Evolutionary conservation across 2,888 invertebrate genomes (phyloP).

Genomic region (Pseudolycoriella hygida): DNA sequence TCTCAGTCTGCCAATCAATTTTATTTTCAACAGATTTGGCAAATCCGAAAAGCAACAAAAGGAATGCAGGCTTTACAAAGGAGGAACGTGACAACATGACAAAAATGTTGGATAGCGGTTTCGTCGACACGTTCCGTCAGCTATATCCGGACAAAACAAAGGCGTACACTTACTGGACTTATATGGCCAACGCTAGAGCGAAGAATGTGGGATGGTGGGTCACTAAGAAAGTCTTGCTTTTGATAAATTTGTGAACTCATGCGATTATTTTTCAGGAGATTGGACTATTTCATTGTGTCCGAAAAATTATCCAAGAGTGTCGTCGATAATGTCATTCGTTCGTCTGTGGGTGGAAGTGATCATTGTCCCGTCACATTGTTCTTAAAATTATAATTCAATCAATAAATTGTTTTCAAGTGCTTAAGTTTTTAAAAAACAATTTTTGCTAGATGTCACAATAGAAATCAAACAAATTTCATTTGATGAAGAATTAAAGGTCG

Average conservation of each 20-base stretch:
- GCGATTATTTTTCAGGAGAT: constrained; percentile 56
- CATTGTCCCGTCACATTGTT: constrained; percentile 85
- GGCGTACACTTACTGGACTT: constrained; percentile 92
- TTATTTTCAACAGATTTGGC: constrained; percentile 44
- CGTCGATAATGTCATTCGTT: constrained; percentile 71
- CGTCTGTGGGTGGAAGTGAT: constrained; percentile 77
- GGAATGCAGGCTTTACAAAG: constrained; percentile 87
- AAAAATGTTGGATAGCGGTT: constrained; percentile 60
- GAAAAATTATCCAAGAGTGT: constrained; percentile 56
- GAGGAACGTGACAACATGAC: constrained; percentile 89
- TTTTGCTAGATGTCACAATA: too few species aligned
- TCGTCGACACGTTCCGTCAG: constrained; percentile 73
- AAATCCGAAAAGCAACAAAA: constrained; percentile 85
- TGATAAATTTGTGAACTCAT: too few species aligned
- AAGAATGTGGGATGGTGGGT: constrained; percentile 89
- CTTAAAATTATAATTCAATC: constrained; percentile 34
- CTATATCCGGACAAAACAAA: constrained; percentile 68
- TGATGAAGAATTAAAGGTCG: too few species aligned
- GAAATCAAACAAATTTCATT: too few species aligned
- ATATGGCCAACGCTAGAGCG: constrained; percentile 67
- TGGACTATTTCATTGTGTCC: constrained; percentile 91
- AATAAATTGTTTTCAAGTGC: too few species aligned
- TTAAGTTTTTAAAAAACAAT: too few species aligned
- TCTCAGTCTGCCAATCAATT: background rate
- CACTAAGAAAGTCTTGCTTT: background rate